Evolutionary conservation across 2,113 vertebrate species (phyloP).

Genomic region (Thoracochromis brauschi): DNA sequence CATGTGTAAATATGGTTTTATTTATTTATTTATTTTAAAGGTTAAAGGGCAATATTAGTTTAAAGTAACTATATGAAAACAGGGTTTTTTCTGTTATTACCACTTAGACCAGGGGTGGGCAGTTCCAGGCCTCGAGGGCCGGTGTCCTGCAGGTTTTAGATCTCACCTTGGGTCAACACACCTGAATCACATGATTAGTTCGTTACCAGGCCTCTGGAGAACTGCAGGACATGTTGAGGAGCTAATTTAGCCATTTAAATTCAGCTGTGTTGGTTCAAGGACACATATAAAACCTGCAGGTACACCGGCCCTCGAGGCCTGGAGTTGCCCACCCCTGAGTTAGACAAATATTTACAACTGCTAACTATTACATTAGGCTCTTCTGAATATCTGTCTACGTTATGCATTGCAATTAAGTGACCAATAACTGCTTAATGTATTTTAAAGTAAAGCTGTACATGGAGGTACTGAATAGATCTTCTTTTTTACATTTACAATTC

Average conservation of each 20-base stretch:
- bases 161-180: neutral
- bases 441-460: neutral
- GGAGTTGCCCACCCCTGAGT: neutral
- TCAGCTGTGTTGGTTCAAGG: neutral
- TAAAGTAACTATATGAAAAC: neutral
- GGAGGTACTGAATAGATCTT: neutral
- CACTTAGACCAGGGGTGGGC: neutral
- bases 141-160: neutral
- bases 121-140: neutral
- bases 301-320: neutral
- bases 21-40: neutral
- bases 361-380: neutral
- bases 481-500: neutral
- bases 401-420: neutral
- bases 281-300: neutral
- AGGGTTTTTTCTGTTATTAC: neutral
- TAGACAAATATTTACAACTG: neutral
- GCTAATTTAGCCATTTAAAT: neutral
- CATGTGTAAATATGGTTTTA: neutral
- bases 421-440: neutral
- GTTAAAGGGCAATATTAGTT: neutral
- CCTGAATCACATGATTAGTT: neutral
- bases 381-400: neutral
- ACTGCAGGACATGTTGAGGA: neutral
- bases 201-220: neutral